These are phyloP conservation scores for Semibalanus balanoides DNA, from an alignment of 1,140 invertebrate species.

Conservation along the genomic window DNA sequence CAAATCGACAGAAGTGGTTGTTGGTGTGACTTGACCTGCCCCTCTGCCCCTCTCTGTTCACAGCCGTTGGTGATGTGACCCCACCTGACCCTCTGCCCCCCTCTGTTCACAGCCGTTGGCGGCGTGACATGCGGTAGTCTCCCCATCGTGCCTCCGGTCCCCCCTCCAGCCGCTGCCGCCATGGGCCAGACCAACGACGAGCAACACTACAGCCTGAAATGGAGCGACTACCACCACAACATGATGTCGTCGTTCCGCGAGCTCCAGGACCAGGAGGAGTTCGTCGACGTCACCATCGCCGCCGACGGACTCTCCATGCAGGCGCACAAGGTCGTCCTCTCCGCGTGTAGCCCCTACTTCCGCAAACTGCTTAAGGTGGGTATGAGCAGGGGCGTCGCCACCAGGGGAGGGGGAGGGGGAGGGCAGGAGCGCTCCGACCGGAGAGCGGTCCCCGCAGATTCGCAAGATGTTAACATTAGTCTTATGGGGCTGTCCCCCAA, in stretches of 20 bases:
- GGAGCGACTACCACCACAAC: constrained; percentile 84
- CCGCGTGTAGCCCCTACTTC: constrained; percentile 84
- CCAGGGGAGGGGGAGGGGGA: not conserved
- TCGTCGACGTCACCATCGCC: constrained; percentile 78
- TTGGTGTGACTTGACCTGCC: no score
- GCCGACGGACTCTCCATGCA: constrained; percentile 75
- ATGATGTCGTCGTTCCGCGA: constrained; percentile 44
- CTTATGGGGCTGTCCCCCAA: not conserved
- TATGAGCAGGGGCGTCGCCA: not conserved
- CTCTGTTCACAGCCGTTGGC: not conserved
- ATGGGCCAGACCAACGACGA: constrained; percentile 24
- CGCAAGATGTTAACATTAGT: not conserved
- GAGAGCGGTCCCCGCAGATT: not conserved
- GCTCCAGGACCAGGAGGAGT: constrained; percentile 34
- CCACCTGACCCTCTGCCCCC: no score
- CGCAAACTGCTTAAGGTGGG: constrained; percentile 60
- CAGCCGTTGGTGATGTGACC: no score
- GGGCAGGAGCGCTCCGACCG: no score
- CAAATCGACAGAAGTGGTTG: no score
- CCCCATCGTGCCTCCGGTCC: not conserved
- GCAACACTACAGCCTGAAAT: constrained; percentile 80
- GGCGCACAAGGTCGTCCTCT: constrained; percentile 79
- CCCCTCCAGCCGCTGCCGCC: no score
- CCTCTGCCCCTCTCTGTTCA: no score
- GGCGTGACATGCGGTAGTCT: not conserved